A percentile compares a stretch with the other conserved stretches of the same genome.
Conservation (phyloP, 2,113 vertebrate genomes). For the Dissostichus mawsoni region DNA sequence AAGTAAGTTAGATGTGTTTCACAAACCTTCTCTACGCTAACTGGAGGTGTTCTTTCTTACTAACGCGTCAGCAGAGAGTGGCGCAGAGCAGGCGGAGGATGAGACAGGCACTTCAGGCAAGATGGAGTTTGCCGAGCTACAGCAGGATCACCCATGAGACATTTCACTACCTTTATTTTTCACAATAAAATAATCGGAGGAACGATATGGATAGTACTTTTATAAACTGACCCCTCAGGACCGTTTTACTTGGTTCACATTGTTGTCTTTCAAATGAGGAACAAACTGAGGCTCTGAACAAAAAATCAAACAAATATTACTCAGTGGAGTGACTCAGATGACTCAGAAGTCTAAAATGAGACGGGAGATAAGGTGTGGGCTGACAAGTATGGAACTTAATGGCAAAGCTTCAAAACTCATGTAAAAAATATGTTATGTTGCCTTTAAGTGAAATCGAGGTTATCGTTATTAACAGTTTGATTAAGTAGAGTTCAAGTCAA, state of each 20-base stretch:
- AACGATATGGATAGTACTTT: neutral
- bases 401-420: neutral
- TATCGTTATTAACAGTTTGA: too few relatives aligned
- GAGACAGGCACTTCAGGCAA: conserved; percentile 60
- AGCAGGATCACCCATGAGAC: neutral
- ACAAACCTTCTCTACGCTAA: neutral
- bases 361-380: neutral
- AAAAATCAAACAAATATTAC: neutral
- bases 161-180: neutral
- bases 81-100: conserved; percentile 1
- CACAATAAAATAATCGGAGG: neutral
- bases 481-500: too few relatives aligned
- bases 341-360: neutral
- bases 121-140: conserved; percentile 17
- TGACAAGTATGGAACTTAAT: neutral
- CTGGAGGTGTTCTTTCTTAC: neutral
- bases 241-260: neutral
- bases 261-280: neutral
- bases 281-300: conserved; percentile 2
- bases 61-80: neutral
- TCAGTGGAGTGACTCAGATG: neutral
- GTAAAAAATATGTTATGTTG: neutral
- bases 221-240: neutral
- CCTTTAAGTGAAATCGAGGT: neutral
- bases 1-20: neutral